Conservation (phyloP, 2,113 vertebrate species). For the Heterotis niloticus region DNA sequence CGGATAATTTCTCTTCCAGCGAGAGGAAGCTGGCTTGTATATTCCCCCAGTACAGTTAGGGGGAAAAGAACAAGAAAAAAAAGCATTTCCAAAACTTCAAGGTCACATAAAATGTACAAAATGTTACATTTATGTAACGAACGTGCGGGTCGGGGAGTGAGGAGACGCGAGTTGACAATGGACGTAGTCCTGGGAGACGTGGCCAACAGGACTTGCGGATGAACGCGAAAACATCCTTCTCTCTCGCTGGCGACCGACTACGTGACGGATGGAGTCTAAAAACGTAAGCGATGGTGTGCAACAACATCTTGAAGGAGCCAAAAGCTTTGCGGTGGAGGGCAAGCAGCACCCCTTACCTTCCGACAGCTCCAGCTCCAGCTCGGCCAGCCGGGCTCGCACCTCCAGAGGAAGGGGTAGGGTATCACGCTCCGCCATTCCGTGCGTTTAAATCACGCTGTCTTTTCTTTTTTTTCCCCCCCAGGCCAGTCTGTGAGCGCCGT, state of each 20-base stretch:
- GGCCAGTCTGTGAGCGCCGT: slow-evolving; percentile 41
- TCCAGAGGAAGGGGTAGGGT: slow-evolving; percentile 87
- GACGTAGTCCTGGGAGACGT: background rate
- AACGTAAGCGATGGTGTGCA: too few relatives aligned
- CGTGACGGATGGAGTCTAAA: too few relatives aligned
- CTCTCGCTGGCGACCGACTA: too few relatives aligned
- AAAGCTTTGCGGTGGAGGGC: too few relatives aligned
- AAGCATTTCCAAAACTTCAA: slow-evolving; percentile 15
- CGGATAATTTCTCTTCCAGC: background rate
- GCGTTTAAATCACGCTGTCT: slow-evolving; percentile 35
- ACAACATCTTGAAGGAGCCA: background rate
- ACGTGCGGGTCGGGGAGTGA: background rate
- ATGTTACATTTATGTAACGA: background rate
- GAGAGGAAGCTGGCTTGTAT: background rate
- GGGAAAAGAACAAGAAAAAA: too few relatives aligned
- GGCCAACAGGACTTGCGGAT: too few relatives aligned
- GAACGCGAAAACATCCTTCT: too few relatives aligned
- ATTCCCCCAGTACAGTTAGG: background rate
- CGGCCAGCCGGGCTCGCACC: slow-evolving; percentile 87
- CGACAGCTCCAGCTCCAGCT: slow-evolving; percentile 94
- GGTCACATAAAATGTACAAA: background rate
- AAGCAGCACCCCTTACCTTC: slow-evolving; percentile 71
- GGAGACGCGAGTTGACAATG: background rate
- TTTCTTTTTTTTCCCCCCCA: slow-evolving; percentile 48
- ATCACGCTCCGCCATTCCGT: slow-evolving; percentile 90